phyloP scores from a whole-genome alignment of 2,888 invertebrate genomes.

The Drosophila nigritarsus region DNA sequence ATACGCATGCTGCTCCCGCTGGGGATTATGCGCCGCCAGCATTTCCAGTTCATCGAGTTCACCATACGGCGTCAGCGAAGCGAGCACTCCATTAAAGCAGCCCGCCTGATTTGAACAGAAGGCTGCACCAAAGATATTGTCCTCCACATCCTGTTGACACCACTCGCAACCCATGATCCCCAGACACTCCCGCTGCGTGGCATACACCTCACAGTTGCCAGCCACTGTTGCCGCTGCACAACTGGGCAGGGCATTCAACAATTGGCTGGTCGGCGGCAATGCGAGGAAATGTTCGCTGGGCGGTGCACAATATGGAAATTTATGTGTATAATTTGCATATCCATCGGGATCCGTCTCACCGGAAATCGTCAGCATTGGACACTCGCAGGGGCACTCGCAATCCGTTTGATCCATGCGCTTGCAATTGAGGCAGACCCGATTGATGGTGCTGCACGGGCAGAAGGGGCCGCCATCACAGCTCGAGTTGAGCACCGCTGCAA shows the following conservation, averaged over 20 bases:
- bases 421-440: conserved; percentile 95
- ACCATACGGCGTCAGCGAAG: conserved; percentile 91
- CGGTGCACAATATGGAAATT: conserved; percentile 83
- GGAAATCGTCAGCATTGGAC: conserved; percentile 86
- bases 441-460: conserved; percentile 96
- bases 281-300: conserved; percentile 76
- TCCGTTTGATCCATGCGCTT: conserved; percentile 97
- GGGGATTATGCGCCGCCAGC: conserved; percentile 81
- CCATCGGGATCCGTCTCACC: conserved; percentile 32
- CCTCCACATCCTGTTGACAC: conserved; percentile 93
- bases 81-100: conserved; percentile 94
- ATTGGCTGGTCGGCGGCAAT: conserved; percentile 81
- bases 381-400: conserved; percentile 98
- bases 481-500: conserved; percentile 94
- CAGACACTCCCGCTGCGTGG: conserved; percentile 88
- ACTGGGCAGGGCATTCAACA: conserved; percentile 87
- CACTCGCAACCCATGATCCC: conserved; percentile 95
- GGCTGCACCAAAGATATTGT: conserved; percentile 88
- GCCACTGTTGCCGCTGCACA: conserved; percentile 84
- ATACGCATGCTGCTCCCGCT: conserved; percentile 86
- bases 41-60: conserved; percentile 82
- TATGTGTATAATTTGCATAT: conserved; percentile 76
- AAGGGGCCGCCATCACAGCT: conserved; percentile 93
- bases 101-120: conserved; percentile 93
- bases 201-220: conserved; percentile 89